Conservation (phyloP, 2,113 vertebrate genomes). For the Gymnarchus niloticus region DNA sequence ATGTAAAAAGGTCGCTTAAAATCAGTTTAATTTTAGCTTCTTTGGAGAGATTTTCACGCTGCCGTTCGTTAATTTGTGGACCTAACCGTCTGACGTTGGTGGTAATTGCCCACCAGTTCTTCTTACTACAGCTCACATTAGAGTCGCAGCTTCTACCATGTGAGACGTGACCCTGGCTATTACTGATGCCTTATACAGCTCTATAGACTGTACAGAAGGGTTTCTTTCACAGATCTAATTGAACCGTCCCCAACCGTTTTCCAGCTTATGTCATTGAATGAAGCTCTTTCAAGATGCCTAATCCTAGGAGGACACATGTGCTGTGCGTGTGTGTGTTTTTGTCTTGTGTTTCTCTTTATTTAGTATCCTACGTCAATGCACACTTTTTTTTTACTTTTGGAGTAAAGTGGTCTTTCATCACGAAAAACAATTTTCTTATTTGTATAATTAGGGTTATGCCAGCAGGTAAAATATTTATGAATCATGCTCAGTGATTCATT, state of each 20-base stretch:
- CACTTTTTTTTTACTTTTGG: not conserved
- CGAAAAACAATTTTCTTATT: not conserved
- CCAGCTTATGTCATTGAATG: not conserved
- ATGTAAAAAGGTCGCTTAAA: not conserved
- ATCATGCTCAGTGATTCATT: not conserved
- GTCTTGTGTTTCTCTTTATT: not conserved
- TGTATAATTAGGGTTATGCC: not conserved
- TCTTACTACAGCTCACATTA: not conserved
- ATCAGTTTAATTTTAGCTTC: not conserved
- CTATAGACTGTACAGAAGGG: not conserved
- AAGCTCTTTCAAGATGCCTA: not conserved
- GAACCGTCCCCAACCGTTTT: not conserved
- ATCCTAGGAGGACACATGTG: not conserved
- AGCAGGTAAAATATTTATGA: not conserved
- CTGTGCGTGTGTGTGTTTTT: not conserved
- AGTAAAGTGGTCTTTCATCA: not conserved
- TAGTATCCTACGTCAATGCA: not conserved
- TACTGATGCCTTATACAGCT: not conserved
- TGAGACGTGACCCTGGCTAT: not conserved
- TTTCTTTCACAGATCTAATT: not conserved
- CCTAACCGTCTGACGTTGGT: not conserved
- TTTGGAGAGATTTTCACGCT: not conserved
- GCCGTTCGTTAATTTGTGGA: not conserved
- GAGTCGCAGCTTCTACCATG: not conserved
- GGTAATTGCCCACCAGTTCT: not conserved